Conservation (phyloP, 2,797 vertebrate genomes). For the Tapirus indicus region DNA sequence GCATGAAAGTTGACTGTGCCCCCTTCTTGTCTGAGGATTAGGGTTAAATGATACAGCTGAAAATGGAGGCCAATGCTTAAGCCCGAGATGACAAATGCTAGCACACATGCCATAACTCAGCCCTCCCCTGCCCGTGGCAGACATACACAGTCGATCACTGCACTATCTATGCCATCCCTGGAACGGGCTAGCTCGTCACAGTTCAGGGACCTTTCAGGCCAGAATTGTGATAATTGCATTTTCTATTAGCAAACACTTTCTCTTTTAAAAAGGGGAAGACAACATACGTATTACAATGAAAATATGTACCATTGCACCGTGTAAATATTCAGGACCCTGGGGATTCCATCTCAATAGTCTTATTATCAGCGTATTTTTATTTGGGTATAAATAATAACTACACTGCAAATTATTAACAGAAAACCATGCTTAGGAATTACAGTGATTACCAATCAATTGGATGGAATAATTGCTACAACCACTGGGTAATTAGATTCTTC, state of each 20-base stretch:
- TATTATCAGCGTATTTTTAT: constrained; percentile 67
- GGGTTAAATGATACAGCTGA: background rate
- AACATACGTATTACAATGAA: background rate
- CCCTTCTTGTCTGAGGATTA: background rate
- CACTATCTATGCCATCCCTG: background rate
- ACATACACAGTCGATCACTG: background rate
- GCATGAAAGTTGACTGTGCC: background rate
- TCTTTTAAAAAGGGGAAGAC: background rate
- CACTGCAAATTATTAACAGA: constrained; percentile 66
- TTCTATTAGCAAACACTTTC: background rate
- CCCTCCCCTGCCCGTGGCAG: background rate
- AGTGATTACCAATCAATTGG: constrained; percentile 74
- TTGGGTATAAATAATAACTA: constrained; percentile 73
- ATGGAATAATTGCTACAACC: constrained; percentile 76
- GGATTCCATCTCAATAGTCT: constrained; percentile 57
- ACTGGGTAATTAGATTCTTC: constrained; percentile 68
- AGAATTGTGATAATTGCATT: background rate
- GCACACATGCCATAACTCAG: rapidly evolving
- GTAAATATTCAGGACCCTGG: constrained; percentile 64
- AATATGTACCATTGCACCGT: background rate
- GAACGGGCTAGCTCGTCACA: background rate
- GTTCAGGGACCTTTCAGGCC: background rate
- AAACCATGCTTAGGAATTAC: constrained; percentile 67
- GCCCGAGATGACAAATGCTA: background rate
- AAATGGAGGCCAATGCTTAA: background rate